phyloP scores from a whole-genome alignment of 30 jellyfish, hydroid and myxozoan genomes.

The Aurelia aurita region DNA sequence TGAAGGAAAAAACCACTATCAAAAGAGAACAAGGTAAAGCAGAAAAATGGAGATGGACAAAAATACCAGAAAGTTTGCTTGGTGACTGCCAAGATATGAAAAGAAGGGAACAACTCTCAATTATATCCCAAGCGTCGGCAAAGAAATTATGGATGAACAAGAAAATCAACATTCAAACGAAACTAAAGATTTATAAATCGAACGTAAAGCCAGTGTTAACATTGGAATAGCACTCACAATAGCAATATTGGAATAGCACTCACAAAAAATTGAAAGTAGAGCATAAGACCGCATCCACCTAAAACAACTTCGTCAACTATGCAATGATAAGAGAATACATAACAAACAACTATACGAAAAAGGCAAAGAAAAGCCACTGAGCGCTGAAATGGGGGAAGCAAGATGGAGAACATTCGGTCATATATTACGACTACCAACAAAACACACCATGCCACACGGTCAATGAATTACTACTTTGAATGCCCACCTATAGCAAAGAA shows the following conservation, averaged over 20 bases:
- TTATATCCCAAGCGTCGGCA: no score
- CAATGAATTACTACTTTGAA: neutral
- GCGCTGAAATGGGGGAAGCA: conserved; percentile 56
- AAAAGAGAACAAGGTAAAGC: no score
- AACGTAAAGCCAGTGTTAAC: neutral
- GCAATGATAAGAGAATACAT: conserved; percentile 15
- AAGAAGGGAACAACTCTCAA: no score
- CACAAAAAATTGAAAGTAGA: no score
- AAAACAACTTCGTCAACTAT: conserved; percentile 4
- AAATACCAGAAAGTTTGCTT: no score
- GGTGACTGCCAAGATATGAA: no score
- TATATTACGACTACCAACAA: conserved; percentile 4
- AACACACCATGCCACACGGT: neutral
- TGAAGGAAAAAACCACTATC: no score
- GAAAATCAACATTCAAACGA: conserved; percentile 16
- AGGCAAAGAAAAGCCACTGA: conserved; percentile 23
- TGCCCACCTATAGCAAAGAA: conserved; percentile 17
- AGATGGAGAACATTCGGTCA: conserved; percentile 60
- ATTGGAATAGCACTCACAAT: neutral
- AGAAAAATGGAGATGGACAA: no score
- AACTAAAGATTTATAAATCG: neutral
- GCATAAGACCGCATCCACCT: neutral
- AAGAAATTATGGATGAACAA: conserved; percentile 20
- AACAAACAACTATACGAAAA: conserved; percentile 50
- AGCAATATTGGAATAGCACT: no score